Evolutionary conservation across 2,797 vertebrate species (phyloP), one percentile per base, ranked within the genome.

Genomic region (Leontopithecus rosalia): DNA sequence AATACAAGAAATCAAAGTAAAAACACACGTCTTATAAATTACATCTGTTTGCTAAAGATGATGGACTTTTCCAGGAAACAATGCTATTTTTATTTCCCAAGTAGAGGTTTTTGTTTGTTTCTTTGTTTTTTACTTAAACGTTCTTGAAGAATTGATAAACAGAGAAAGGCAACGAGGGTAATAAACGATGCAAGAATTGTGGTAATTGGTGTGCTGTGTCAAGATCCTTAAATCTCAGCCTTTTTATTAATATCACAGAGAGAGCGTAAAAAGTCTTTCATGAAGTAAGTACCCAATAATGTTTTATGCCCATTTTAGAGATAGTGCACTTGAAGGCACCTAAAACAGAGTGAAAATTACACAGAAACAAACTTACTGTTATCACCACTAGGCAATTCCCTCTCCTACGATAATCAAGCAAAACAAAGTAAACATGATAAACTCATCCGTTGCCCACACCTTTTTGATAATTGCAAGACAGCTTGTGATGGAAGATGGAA

Each of bases 1-100:
- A 94, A 19, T 80, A 57, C 7, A 81, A 43, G 26, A 95, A 95
- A 50, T 93, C 67, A 85, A 94, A 83, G 28, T 92, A 43, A 50
- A 90, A 4, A 64, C 9, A 89, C 0, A 24, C 9, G 46, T 72
- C 72, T 82, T 82, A 95, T 75, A 91, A 33, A 50, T 89, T 36
- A 85, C 1, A 46, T 81, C 22, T 86, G 28, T 93, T 89, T 91
- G 79, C 61, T 95, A 70, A 83, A 84, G 89, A 55, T 73, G 36
- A 67, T 91, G 28, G 43, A 39, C 20, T 82, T 95, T 92, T 57
- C 67, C n/a, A 76, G 30, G 12, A 67, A 33, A 86, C 4, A 20
- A 5, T 41, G 77, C 57, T 48, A 67, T 67, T 64, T 11, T 43
- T 87, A 85, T 43, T 82, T 33, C 12, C 55, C 14, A 70, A 64